Conservation (phyloP, 2,797 vertebrate species). For the Sebastes matsubarae region DNA sequence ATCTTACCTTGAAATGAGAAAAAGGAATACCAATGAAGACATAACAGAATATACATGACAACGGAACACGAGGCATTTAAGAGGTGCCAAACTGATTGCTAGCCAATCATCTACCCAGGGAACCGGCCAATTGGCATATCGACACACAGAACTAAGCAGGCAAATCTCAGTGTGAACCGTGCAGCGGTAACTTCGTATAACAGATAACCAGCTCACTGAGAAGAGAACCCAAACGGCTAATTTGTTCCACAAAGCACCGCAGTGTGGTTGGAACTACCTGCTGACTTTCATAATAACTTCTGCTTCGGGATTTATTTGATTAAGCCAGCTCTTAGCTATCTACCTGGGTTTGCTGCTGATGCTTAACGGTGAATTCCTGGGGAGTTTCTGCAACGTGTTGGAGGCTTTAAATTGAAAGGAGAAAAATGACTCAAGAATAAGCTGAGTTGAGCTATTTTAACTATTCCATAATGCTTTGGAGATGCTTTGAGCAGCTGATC, state of each 20-base stretch:
- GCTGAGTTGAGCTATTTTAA: slow-evolving; percentile 65
- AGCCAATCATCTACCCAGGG: slow-evolving; percentile 20
- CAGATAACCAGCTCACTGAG: background rate
- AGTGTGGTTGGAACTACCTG: background rate
- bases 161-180: slow-evolving; percentile 12
- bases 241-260: background rate
- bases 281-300: slow-evolving; percentile 25
- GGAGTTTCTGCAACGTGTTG: slow-evolving; percentile 41
- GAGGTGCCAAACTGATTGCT: slow-evolving; percentile 40
- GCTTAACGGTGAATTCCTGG: slow-evolving; percentile 36
- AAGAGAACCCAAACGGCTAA: background rate
- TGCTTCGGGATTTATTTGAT: slow-evolving; percentile 32
- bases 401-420: slow-evolving; percentile 54
- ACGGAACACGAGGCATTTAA: slow-evolving; percentile 16
- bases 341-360: slow-evolving; percentile 27
- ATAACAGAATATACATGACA: slow-evolving; percentile 20
- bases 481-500: slow-evolving; percentile 68
- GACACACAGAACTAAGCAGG: slow-evolving; percentile 12
- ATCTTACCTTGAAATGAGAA: slow-evolving; percentile 6
- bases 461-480: slow-evolving; percentile 64
- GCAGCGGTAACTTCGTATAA: background rate
- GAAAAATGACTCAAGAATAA: slow-evolving; percentile 62
- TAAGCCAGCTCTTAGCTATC: slow-evolving; percentile 28
- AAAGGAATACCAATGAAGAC: slow-evolving; percentile 3
- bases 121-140: slow-evolving; percentile 19